Percentiles rank a stretch among this genome's conserved stretches.
Conservation (phyloP, 2,797 vertebrate genomes). For the Enteromius argenteus region DNA sequence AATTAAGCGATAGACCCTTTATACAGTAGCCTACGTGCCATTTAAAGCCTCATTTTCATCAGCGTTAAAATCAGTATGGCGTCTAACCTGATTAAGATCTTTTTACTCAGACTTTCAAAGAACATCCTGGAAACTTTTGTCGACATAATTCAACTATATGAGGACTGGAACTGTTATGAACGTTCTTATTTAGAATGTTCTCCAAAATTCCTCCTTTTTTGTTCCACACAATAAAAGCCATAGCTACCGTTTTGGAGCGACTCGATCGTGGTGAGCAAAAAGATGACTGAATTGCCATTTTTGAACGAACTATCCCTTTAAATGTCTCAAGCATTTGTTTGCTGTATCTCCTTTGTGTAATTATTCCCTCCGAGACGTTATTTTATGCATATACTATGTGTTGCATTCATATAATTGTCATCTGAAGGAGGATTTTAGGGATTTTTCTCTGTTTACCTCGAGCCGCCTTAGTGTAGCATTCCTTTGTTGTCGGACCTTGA, state of each 20-base stretch:
- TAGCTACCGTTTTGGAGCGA: background rate
- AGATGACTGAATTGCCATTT: background rate
- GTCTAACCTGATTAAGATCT: background rate
- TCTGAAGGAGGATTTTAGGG: conserved; percentile 31
- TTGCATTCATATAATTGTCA: conserved; percentile 32
- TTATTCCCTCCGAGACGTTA: background rate
- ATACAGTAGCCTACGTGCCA: background rate
- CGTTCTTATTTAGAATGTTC: background rate
- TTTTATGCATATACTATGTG: conserved; percentile 2
- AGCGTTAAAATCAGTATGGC: background rate
- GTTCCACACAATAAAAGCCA: background rate
- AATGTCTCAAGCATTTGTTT: conserved; percentile 9
- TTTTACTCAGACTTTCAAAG: background rate
- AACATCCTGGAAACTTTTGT: background rate
- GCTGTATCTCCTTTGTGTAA: conserved; percentile 4
- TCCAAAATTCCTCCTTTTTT: background rate
- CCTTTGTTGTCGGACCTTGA: conserved; percentile 43
- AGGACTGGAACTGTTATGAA: background rate
- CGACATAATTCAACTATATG: background rate
- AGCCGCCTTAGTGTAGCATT: conserved; percentile 33
- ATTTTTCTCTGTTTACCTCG: conserved; percentile 43
- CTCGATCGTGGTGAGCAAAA: background rate
- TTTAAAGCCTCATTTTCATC: background rate
- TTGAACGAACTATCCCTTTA: background rate
- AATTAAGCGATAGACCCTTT: background rate